A percentile compares a stretch with the other conserved stretches of the same genome.
phyloP scores from a whole-genome alignment of 2,113 vertebrate genomes.

The Nothoprocta pentlandii region DNA sequence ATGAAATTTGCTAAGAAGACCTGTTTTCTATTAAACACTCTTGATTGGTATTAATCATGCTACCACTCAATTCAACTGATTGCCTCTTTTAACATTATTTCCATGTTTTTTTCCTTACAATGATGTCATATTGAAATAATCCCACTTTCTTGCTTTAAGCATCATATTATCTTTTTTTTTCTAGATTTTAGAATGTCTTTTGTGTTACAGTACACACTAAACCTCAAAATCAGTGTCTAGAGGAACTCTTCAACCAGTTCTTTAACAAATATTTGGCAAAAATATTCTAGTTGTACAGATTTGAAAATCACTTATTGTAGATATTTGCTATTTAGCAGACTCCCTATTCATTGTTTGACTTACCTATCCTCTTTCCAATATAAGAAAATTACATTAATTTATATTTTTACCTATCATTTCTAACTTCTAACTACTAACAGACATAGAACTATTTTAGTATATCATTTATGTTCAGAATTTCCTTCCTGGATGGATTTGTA shows the following conservation, averaged over 20 bases:
- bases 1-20: slow-evolving; percentile 31
- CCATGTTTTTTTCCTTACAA: slow-evolving; percentile 32
- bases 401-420: not conserved
- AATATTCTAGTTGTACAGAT: not conserved
- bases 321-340: not conserved
- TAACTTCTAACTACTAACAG: not conserved
- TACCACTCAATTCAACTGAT: slow-evolving; percentile 56
- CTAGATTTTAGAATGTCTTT: not conserved
- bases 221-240: not conserved
- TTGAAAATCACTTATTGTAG: not conserved
- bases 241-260: not conserved
- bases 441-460: not conserved
- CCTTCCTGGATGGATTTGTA: not conserved
- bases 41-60: slow-evolving; percentile 70
- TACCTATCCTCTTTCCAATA: not conserved
- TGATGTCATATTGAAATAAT: slow-evolving; percentile 33
- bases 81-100: slow-evolving; percentile 60
- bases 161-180: not conserved
- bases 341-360: not conserved
- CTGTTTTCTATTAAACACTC: slow-evolving; percentile 63
- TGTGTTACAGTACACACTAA: not conserved
- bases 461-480: not conserved
- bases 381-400: not conserved
- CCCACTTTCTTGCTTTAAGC: slow-evolving; percentile 19
- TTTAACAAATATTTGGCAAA: not conserved